Conservation (phyloP, 2,113 vertebrate genomes). For the Nothobranchius furzeri region DNA sequence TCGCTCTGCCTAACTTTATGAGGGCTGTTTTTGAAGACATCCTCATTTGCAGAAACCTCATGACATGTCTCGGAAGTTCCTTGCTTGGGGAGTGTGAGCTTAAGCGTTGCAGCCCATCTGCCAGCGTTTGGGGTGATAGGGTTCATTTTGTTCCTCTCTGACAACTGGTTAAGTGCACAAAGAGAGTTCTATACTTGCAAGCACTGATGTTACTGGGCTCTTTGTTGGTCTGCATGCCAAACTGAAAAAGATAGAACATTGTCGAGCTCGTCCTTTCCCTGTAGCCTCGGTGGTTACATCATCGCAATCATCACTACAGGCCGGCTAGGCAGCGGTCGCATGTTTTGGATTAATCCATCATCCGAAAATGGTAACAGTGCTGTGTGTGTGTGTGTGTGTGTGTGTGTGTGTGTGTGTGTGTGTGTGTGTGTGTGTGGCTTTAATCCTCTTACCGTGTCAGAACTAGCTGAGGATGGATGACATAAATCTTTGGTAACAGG, state of each 20-base stretch:
- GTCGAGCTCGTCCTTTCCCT: slow-evolving; percentile 54
- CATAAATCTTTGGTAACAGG: slow-evolving; percentile 52
- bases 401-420: background rate
- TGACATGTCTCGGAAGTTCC: slow-evolving; percentile 22
- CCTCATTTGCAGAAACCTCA: slow-evolving; percentile 18
- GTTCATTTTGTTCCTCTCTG: slow-evolving; percentile 55
- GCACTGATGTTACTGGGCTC: slow-evolving; percentile 52
- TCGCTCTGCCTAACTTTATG: slow-evolving; percentile 16
- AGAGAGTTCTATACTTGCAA: slow-evolving; percentile 56
- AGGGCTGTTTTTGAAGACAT: slow-evolving; percentile 5
- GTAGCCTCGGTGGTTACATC: slow-evolving; percentile 61
- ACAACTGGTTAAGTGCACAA: slow-evolving; percentile 68
- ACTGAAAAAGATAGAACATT: slow-evolving; percentile 58
- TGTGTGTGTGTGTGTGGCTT: slow-evolving; percentile 28
- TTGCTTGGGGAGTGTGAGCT: slow-evolving; percentile 24
- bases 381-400: background rate
- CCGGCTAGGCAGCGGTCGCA: slow-evolving; percentile 45
- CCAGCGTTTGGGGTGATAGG: slow-evolving; percentile 60
- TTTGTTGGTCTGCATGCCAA: slow-evolving; percentile 57
- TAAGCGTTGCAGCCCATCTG: slow-evolving; percentile 47
- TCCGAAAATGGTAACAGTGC: slow-evolving; percentile 70
- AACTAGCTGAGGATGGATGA: slow-evolving; percentile 51
- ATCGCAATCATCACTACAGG: slow-evolving; percentile 48
- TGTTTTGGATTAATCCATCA: slow-evolving; percentile 76
- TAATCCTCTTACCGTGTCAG: slow-evolving; percentile 71